Base-by-base conservation (phyloP, 2,797 vertebrate genomes). In the Sylvilagus floridanus region DNA sequence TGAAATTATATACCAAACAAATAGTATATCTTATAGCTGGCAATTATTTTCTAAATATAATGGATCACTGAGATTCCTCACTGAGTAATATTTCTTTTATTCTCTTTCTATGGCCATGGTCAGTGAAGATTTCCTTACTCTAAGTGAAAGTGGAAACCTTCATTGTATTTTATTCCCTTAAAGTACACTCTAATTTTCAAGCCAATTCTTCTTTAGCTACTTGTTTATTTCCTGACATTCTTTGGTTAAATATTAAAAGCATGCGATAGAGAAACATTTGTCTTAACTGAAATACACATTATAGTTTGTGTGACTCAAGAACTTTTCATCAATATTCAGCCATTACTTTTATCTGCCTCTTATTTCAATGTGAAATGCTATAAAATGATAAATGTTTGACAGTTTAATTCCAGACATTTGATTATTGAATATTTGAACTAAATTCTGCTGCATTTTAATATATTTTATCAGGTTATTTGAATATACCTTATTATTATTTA, bases 211-310 rank as follows among this genome's bases (percentile, higher is more conserved):
- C 1, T 16, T 91, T 62, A 73, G 26, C 76, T 77, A 54, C 21
- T 76, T 77, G 19, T 30, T 8, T 79, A 82, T 77, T 92, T 97
- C 24, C 35, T 68, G 26, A 84, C 11, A 77, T 81, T 81, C 19
- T 50, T 84, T 90, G 22, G 10, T 93, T 92, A 93, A 90, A 92
- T 82, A 93, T 90, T 95, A 37, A 93, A 88, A 85, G 9, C 57
- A 65, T 52, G 13, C 76, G 50, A 21, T 76, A 19, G 26, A 76
- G 28, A 96, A 85, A 66, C 24, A 57, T 71, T 88, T 91, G 16
- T 88, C 83, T 77, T 72, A 66, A 82, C 47, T 88, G 6, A 7
- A 93, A 68, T 76, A 16, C 72, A 42, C 68, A 30, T 92, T 94
- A 90, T 1, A 72, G n/a, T 2, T 88, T 83, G 4, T 6, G 22